Conservation (phyloP, 2,113 vertebrate species). For the Edolisoma coerulescens region DNA sequence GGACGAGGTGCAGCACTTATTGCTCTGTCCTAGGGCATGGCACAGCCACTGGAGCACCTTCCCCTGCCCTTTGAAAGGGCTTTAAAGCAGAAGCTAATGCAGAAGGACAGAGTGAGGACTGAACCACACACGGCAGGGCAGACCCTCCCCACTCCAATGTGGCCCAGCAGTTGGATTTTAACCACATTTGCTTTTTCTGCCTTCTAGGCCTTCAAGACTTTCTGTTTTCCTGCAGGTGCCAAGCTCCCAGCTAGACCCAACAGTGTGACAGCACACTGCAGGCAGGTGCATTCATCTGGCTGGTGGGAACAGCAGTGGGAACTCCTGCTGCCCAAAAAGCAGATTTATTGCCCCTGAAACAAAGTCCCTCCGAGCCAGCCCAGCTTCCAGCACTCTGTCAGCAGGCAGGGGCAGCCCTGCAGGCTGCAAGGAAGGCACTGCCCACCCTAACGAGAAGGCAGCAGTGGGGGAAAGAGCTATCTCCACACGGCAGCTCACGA, state of each 20-base stretch:
- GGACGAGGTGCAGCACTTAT: accelerated
- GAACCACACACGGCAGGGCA: not conserved
- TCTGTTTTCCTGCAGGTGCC: not conserved
- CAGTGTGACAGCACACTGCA: accelerated
- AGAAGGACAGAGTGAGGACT: not conserved
- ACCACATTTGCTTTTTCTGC: not conserved
- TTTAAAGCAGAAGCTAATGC: not conserved
- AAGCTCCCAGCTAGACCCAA: not conserved
- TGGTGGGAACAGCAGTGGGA: not conserved
- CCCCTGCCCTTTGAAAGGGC: not conserved
- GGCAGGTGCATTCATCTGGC: not conserved
- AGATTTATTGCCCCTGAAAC: not conserved
- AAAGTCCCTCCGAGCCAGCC: not conserved
- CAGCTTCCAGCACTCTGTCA: not conserved
- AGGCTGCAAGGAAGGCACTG: not conserved
- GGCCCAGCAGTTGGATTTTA: not conserved
- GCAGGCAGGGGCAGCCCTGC: not conserved
- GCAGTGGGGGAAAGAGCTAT: not conserved
- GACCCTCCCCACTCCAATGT: accelerated
- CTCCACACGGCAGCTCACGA: accelerated
- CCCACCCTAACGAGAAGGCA: not conserved
- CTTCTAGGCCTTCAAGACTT: not conserved
- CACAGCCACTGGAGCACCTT: not conserved
- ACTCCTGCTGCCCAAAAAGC: not conserved
- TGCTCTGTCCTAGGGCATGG: not conserved